Evolutionary conservation across 2,113 vertebrate species (phyloP).

Genomic region (Boulengerochromis microlepis): DNA sequence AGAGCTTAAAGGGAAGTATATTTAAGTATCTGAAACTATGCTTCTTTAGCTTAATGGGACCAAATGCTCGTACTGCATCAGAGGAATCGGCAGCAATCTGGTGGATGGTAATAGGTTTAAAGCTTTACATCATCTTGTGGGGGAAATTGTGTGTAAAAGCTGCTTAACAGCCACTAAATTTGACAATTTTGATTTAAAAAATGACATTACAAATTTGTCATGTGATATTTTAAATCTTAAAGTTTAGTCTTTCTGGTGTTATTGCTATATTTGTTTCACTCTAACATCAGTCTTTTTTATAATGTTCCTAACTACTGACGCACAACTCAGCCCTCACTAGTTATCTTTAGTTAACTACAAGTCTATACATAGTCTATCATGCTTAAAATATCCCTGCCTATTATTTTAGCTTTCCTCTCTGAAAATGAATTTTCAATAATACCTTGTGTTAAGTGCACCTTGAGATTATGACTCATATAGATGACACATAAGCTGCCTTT

Average conservation of each 20-base stretch:
- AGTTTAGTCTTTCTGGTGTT: neutral
- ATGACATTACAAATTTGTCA: neutral
- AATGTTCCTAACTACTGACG: neutral
- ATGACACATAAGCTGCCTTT: neutral
- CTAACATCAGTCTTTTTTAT: neutral
- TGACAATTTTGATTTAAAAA: neutral
- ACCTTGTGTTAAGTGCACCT: neutral
- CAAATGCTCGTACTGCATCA: neutral
- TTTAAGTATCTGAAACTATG: neutral
- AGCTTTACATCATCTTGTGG: neutral
- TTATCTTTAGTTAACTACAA: neutral
- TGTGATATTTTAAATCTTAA: neutral
- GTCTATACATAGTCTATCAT: neutral
- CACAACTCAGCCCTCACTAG: neutral
- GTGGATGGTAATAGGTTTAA: neutral
- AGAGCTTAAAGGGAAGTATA: neutral
- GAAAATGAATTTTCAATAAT: constrained; percentile 22
- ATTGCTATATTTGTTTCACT: neutral
- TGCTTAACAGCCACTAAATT: neutral
- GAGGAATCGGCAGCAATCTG: neutral
- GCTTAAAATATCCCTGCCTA: neutral
- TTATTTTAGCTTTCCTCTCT: neutral
- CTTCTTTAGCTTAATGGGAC: neutral
- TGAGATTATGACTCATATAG: constrained; percentile 22
- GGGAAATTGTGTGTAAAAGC: neutral